phyloP scores from a whole-genome alignment of 2,113 vertebrate genomes.

The Pipa parva region DNA sequence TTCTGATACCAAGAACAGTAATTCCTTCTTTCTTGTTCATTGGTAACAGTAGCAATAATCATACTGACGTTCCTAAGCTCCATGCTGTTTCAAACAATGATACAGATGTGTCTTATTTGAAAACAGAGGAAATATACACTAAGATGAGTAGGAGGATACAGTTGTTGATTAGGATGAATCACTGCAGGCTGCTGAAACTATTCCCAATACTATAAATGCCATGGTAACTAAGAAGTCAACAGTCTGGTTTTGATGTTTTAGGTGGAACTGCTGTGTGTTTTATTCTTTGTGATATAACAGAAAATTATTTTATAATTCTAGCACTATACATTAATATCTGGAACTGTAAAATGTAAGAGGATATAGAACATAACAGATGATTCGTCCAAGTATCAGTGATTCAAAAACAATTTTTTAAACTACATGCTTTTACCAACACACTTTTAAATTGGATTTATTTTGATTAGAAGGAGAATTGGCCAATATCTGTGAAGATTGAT shows the following conservation, averaged over 20 bases:
- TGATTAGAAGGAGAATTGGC: no score
- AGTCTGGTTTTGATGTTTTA: background rate
- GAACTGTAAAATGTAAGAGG: no score
- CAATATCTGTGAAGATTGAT: no score
- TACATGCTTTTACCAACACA: no score
- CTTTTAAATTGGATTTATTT: no score
- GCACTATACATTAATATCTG: no score
- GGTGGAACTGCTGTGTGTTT: background rate
- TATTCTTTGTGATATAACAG: no score
- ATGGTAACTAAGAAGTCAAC: background rate
- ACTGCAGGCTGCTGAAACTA: slow-evolving; percentile 1
- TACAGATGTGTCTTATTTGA: slow-evolving; percentile 36
- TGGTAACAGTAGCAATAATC: slow-evolving; percentile 5
- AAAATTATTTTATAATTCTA: no score
- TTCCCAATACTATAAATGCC: background rate
- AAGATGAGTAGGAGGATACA: slow-evolving; percentile 19
- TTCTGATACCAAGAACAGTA: background rate
- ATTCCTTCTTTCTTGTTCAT: background rate
- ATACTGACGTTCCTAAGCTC: slow-evolving; percentile 13
- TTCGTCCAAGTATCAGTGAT: no score
- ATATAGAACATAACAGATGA: no score
- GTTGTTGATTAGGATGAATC: slow-evolving; percentile 13
- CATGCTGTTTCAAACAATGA: slow-evolving; percentile 30
- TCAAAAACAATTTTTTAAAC: no score
- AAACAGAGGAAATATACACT: slow-evolving; percentile 3